Evolutionary conservation across 2,888 invertebrate genomes (phyloP).

Genomic region (Callinectes sapidus): DNA sequence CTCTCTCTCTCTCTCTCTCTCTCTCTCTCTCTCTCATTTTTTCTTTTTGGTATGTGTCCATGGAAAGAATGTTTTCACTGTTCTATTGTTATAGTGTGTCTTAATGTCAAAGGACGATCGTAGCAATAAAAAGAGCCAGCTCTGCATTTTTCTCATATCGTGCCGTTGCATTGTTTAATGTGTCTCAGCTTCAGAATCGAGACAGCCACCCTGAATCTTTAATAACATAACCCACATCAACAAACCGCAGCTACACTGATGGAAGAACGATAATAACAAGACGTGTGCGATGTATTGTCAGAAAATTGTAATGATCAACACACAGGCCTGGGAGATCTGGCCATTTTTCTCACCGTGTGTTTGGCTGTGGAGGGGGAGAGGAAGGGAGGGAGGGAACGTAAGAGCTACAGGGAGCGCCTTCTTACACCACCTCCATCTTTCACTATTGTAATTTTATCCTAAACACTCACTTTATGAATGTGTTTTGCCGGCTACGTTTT

Average conservation of each 20-base stretch:
- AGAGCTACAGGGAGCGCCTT: neutral
- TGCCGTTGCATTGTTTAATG: neutral
- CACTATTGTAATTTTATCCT: conserved; percentile 21
- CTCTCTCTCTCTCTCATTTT: too few relatives aligned
- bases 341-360: neutral
- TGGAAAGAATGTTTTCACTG: too few relatives aligned
- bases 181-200: neutral
- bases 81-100: too few relatives aligned
- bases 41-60: too few relatives aligned
- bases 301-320: neutral
- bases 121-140: too few relatives aligned
- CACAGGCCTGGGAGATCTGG: neutral
- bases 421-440: neutral
- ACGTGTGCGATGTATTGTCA: neutral
- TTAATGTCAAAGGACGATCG: too few relatives aligned
- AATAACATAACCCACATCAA: neutral
- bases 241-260: neutral
- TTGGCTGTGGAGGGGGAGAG: neutral
- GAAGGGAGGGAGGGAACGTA: neutral
- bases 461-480: conserved; percentile 11
- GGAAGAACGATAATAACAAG: neutral
- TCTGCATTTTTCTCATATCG: neutral
- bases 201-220: neutral
- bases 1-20: too few relatives aligned
- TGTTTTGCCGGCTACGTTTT: neutral